Percentiles rank a stretch among this genome's conserved stretches.
Conservation (phyloP, 2,797 vertebrate species). For the Sylvilagus floridanus region DNA sequence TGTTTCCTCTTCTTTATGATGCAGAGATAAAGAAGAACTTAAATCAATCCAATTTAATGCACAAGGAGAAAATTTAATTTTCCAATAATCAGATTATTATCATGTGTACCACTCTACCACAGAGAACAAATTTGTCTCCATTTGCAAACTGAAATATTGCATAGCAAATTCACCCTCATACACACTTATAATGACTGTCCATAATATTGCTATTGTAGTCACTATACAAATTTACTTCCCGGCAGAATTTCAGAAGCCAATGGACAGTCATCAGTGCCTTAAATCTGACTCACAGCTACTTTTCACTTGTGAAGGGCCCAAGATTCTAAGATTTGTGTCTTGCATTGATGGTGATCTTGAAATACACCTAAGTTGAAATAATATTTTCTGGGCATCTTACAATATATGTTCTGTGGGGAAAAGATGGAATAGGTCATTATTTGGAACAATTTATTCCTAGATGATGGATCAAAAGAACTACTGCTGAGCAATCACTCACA, state of each 20-base stretch:
- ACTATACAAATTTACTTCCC: background rate
- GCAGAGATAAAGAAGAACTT: slow-evolving; percentile 35
- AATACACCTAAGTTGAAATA: slow-evolving; percentile 71
- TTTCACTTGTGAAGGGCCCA: slow-evolving; percentile 31
- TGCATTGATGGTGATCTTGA: slow-evolving; percentile 65
- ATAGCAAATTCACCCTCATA: background rate
- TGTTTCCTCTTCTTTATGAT: background rate
- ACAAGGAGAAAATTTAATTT: slow-evolving; percentile 58
- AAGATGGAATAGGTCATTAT: slow-evolving; percentile 76
- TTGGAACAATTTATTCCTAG: slow-evolving; percentile 67
- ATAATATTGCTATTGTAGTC: background rate
- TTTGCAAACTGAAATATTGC: slow-evolving; percentile 46
- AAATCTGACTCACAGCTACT: background rate
- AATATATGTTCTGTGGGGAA: slow-evolving; percentile 66
- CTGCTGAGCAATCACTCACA: slow-evolving; percentile 61
- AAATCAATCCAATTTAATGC: background rate
- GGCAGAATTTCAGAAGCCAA: slow-evolving; percentile 21
- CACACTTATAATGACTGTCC: background rate
- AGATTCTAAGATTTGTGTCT: slow-evolving; percentile 13
- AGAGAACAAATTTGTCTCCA: slow-evolving; percentile 53
- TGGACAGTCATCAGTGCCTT: slow-evolving; percentile 55
- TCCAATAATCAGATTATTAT: slow-evolving; percentile 48
- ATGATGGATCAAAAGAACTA: slow-evolving; percentile 69
- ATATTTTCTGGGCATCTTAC: slow-evolving; percentile 64
- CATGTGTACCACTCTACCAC: background rate